phyloP scores from a whole-genome alignment of 2,797 vertebrate species.

The Acanthornis magna region DNA sequence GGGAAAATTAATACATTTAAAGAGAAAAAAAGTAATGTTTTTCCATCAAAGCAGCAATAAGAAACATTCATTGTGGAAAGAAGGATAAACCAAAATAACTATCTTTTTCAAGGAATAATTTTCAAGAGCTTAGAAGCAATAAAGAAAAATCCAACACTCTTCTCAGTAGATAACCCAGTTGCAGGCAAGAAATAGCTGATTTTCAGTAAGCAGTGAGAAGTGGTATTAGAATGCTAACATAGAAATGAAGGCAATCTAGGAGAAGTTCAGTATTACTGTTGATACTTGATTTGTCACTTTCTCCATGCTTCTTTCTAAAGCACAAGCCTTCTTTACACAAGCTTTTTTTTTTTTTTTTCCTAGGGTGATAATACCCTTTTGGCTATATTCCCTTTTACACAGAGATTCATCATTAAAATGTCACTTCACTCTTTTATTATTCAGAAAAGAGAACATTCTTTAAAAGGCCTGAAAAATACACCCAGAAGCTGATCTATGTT shows the following conservation, averaged over 20 bases:
- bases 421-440: not conserved
- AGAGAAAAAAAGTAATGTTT: not conserved
- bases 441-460: slow-evolving; percentile 1
- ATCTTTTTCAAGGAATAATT: not conserved
- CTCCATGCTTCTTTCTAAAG: not conserved
- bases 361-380: not conserved
- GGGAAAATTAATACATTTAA: not conserved
- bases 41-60: not conserved
- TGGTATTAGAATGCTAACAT: not conserved
- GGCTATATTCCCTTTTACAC: not conserved
- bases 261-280: not conserved
- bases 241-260: not conserved
- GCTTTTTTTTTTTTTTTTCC: not conserved
- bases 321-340: not conserved
- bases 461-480: not conserved
- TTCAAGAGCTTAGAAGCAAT: not conserved
- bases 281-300: slow-evolving; percentile 25
- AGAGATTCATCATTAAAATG: not conserved
- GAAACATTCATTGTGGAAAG: not conserved
- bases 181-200: not conserved
- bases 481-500: not conserved
- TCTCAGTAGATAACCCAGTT: not conserved
- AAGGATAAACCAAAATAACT: not conserved
- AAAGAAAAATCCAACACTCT: not conserved
- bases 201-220: not conserved